Evolutionary conservation across 2,888 invertebrate genomes (phyloP).

Genomic region (Melipona bicolor): DNA sequence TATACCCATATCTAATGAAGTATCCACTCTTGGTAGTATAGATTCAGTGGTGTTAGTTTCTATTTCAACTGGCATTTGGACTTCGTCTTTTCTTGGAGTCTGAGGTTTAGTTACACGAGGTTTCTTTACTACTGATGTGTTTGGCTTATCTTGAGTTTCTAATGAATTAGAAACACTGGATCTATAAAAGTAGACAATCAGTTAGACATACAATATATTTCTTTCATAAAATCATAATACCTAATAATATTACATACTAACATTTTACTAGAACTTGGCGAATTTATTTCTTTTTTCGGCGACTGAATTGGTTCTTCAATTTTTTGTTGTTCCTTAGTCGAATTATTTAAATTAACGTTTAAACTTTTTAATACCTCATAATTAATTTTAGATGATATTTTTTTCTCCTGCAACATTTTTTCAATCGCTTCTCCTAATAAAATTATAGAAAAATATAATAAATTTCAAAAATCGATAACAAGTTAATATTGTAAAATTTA

Average conservation of each 20-base stretch:
- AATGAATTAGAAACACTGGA: conserved; percentile 7
- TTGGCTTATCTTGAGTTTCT: conserved; percentile 25
- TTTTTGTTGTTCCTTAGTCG: conserved; percentile 60
- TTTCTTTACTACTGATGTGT: conserved; percentile 27
- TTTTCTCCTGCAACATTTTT: conserved; percentile 97
- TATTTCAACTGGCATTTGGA: conserved; percentile 19
- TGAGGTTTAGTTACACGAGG: conserved; percentile 35
- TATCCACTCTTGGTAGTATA: conserved; percentile 34
- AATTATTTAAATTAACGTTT: conserved; percentile 81
- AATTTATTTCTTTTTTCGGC: conserved; percentile 25
- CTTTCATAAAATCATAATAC: background rate
- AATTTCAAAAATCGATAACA: background rate
- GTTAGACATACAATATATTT: background rate
- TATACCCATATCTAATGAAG: conserved; percentile 58
- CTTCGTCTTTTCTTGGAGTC: conserved; percentile 19
- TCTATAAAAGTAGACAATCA: conserved; percentile 10
- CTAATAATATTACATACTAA: conserved; percentile 41
- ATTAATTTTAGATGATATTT: conserved; percentile 98
- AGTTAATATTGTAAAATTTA: background rate
- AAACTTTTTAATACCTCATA: conserved; percentile 97
- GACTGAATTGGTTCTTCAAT: conserved; percentile 41
- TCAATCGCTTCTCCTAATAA: conserved; percentile 94
- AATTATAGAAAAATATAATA: conserved; percentile 24
- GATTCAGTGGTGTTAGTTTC: conserved; percentile 22
- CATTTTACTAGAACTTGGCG: conserved; percentile 46